A percentile compares a stretch with the other conserved stretches of the same genome.
Evolutionary conservation across 2,888 invertebrate genomes (phyloP).

Genomic region (Nyleta sp.): DNA sequence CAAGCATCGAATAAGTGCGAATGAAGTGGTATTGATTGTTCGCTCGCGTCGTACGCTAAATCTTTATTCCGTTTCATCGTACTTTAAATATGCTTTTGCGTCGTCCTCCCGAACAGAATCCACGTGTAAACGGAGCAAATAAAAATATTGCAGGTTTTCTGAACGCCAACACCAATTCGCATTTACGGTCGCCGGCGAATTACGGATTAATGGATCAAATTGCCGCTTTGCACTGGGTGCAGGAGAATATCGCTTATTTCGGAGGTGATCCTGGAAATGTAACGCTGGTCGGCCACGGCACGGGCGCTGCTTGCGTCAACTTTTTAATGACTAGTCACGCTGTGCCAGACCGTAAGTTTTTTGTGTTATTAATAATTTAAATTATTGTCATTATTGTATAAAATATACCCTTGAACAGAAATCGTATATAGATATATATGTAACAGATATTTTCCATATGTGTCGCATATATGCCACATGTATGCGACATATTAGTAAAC

Average conservation of each 20-base stretch:
- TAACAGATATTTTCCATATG: no score
- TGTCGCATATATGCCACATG: no score
- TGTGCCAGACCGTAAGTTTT: slow-evolving; percentile 90
- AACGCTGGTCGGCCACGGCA: slow-evolving; percentile 97
- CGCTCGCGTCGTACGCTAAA: no score
- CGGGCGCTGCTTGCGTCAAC: slow-evolving; percentile 98
- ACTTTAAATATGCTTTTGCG: no score
- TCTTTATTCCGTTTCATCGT: no score
- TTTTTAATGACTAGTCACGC: slow-evolving; percentile 97
- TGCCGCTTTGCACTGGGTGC: slow-evolving; percentile 97
- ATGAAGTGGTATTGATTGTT: no score
- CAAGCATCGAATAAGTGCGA: no score
- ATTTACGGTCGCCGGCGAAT: slow-evolving; percentile 94
- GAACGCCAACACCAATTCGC: slow-evolving; percentile 94
- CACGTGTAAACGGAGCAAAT: background rate
- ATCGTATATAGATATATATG: no score
- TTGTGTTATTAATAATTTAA: background rate
- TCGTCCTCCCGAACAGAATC: no score
- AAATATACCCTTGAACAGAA: no score
- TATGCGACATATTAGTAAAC: no score
- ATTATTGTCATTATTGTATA: no score
- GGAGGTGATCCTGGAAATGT: slow-evolving; percentile 97
- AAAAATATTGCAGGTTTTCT: slow-evolving; percentile 88
- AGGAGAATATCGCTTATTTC: slow-evolving; percentile 97
- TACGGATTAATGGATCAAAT: slow-evolving; percentile 99